Evolutionary conservation across 2,113 vertebrate genomes (phyloP).

Genomic region (Pycnonotus jocosus): DNA sequence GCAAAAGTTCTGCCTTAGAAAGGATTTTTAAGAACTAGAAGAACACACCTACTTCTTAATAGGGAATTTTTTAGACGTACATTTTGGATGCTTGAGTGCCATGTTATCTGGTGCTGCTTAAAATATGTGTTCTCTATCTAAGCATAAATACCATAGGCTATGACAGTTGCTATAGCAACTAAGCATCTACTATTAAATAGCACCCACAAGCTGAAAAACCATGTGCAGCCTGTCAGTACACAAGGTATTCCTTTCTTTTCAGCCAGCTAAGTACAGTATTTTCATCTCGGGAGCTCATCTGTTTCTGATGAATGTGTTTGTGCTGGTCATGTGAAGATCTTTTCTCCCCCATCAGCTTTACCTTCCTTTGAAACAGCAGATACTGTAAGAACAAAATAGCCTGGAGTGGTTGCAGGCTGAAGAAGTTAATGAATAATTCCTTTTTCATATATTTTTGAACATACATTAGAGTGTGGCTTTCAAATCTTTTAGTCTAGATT

Average conservation of each 20-base stretch:
- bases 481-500: slow-evolving; percentile 4
- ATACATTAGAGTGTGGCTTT: slow-evolving; percentile 10
- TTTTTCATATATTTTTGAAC: slow-evolving; percentile 6
- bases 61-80: neutral
- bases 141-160: slow-evolving; percentile 43
- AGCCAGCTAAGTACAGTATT: neutral
- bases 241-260: slow-evolving; percentile 29
- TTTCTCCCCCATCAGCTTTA: neutral
- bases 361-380: slow-evolving; percentile 31
- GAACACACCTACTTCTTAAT: neutral
- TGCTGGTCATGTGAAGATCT: neutral
- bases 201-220: slow-evolving; percentile 27
- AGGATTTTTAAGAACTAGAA: neutral
- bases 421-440: slow-evolving; percentile 61
- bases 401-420: neutral
- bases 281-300: neutral
- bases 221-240: slow-evolving; percentile 22
- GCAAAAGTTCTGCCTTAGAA: neutral
- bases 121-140: slow-evolving; percentile 22
- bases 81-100: neutral
- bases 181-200: slow-evolving; percentile 59
- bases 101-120: slow-evolving; percentile 14
- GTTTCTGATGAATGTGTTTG: slow-evolving; percentile 27
- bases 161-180: slow-evolving; percentile 62
- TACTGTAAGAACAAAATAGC: slow-evolving; percentile 23